A percentile compares a stretch with the other conserved stretches of the same genome.
Conservation (phyloP, 2,888 invertebrate species). For the Spodoptera exigua region DNA sequence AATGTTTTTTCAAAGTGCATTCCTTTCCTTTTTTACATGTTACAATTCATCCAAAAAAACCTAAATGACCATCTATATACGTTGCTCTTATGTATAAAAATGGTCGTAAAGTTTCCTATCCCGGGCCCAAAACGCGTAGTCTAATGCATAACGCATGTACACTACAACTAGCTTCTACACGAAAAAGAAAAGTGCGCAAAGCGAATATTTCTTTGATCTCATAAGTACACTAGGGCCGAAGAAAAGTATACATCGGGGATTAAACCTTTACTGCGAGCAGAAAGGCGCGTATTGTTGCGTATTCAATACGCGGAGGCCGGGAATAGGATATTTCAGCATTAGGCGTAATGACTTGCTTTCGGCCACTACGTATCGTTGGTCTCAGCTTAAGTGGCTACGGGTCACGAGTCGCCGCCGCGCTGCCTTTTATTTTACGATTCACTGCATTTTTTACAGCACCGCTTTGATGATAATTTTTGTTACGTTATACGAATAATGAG, state of each 20-base stretch:
- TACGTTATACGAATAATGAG: conserved; percentile 32
- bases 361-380: conserved; percentile 47
- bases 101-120: conserved; percentile 25
- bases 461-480: conserved; percentile 51
- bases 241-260: conserved; percentile 58
- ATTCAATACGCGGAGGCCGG: conserved; percentile 56
- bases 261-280: conserved; percentile 56
- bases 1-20: too few species aligned
- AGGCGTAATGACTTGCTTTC: conserved; percentile 60
- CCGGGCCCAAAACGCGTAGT: conserved; percentile 20
- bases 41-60: too few species aligned
- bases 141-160: conserved; percentile 55
- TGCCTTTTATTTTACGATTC: conserved; percentile 49
- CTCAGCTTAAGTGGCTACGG: conserved; percentile 53
- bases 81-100: conserved; percentile 6
- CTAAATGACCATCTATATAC: background rate
- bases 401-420: conserved; percentile 38
- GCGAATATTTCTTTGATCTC: conserved; percentile 61
- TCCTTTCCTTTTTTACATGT: background rate
- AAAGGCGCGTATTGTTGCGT: conserved; percentile 59
- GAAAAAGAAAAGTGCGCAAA: conserved; percentile 46
- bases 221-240: conserved; percentile 60
- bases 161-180: conserved; percentile 15
- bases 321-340: conserved; percentile 61
- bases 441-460: conserved; percentile 40